Evolutionary conservation across 2,113 vertebrate genomes (phyloP).

Genomic region (Rattus norvegicus): DNA sequence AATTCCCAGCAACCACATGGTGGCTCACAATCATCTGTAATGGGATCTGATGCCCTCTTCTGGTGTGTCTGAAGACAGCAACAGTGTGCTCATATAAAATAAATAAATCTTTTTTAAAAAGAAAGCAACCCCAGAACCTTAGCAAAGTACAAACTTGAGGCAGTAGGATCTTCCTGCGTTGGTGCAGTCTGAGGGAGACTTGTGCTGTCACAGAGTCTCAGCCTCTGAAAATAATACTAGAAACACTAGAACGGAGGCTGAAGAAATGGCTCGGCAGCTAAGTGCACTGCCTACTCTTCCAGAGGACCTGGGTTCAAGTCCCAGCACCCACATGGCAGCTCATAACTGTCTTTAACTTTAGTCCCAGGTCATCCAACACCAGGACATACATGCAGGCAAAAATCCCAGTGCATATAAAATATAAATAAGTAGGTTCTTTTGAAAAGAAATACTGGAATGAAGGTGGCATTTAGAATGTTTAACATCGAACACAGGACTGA

Average conservation of each 20-base stretch:
- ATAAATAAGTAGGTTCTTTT: too few relatives aligned
- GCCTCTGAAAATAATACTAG: background rate
- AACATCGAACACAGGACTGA: background rate
- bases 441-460: background rate
- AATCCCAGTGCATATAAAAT: background rate
- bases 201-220: background rate
- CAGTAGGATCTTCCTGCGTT: background rate
- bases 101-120: too few relatives aligned
- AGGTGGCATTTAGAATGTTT: background rate
- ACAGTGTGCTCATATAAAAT: too few relatives aligned
- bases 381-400: background rate
- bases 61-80: too few relatives aligned
- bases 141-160: background rate
- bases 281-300: background rate
- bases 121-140: background rate
- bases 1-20: too few relatives aligned
- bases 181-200: background rate
- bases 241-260: background rate
- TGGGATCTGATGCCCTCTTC: too few relatives aligned
- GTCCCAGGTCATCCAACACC: background rate
- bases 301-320: background rate
- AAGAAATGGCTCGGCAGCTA: background rate
- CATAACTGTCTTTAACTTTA: background rate
- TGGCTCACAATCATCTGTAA: too few relatives aligned
- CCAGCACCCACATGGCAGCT: background rate